Evolutionary conservation across 2,888 invertebrate genomes (phyloP).

Genomic region (Camptogramma bilineatum): DNA sequence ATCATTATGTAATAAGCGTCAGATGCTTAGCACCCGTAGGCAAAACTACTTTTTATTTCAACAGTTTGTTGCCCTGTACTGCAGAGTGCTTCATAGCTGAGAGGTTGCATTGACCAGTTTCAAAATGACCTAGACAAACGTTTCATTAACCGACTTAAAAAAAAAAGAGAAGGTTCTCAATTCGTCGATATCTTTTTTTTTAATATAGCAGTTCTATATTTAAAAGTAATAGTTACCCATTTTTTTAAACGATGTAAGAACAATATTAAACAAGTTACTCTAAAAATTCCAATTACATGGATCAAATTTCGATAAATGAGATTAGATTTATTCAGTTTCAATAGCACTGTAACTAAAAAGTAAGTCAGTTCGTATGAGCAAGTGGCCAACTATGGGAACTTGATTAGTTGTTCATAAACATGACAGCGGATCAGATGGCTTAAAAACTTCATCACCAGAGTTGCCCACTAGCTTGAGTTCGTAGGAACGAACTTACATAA

Average conservation of each 20-base stretch:
- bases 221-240: too few species aligned
- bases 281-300: too few species aligned
- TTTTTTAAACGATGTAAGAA: too few species aligned
- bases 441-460: neutral
- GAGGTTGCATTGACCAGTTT: neutral
- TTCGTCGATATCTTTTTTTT: too few species aligned
- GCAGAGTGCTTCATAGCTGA: slow-evolving; percentile 21
- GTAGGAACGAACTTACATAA: neutral
- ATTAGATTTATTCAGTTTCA: neutral
- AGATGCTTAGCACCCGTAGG: slow-evolving; percentile 39
- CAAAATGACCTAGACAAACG: neutral
- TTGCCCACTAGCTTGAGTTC: neutral
- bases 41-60: slow-evolving; percentile 44
- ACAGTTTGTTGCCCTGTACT: slow-evolving; percentile 38
- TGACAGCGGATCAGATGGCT: neutral
- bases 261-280: too few species aligned
- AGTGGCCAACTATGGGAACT: too few species aligned
- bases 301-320: neutral
- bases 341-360: too few species aligned
- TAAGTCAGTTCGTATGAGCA: too few species aligned
- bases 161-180: too few species aligned
- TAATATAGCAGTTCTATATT: too few species aligned
- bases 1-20: slow-evolving; percentile 41
- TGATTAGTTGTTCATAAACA: neutral
- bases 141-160: too few species aligned